Evolutionary conservation across 2,113 vertebrate genomes (phyloP).

Genomic region (Perccottus glenii): DNA sequence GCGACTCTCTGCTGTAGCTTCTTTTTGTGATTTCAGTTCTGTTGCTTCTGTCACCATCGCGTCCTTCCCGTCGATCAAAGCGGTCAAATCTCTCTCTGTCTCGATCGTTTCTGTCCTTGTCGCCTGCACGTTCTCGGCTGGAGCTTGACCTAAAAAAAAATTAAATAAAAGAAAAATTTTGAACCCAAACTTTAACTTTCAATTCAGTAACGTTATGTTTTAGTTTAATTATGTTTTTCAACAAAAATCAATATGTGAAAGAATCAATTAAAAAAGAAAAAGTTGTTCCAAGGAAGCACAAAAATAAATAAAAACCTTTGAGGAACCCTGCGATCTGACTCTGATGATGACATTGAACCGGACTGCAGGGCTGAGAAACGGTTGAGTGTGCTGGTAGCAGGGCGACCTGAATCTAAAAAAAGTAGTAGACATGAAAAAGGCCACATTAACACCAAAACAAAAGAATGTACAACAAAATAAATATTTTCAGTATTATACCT

Average conservation of each 20-base stretch:
- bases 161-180: not conserved
- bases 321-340: constrained; percentile 88
- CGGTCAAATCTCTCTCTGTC: constrained; percentile 64
- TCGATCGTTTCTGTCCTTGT: constrained; percentile 55
- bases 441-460: not conserved
- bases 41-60: constrained; percentile 76
- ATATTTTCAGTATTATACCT: constrained; percentile 68
- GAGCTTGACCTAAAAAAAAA: constrained; percentile 84
- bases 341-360: constrained; percentile 62
- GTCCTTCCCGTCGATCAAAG: constrained; percentile 83
- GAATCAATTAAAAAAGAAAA: too few relatives aligned
- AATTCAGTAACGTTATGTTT: not conserved
- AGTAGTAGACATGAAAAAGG: not conserved
- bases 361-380: constrained; percentile 95
- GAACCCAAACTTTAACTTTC: not conserved
- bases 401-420: constrained; percentile 84
- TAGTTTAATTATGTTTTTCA: too few relatives aligned
- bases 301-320: constrained; percentile 83
- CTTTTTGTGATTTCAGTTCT: constrained; percentile 84
- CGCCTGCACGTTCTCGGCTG: constrained; percentile 80
- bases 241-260: too few relatives aligned
- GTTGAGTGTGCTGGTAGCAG: constrained; percentile 91
- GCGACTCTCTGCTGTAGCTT: constrained; percentile 94
- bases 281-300: not conserved
- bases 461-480: not conserved